phyloP scores from a whole-genome alignment of 2,888 invertebrate genomes.

The Subacronicta megacephala region DNA sequence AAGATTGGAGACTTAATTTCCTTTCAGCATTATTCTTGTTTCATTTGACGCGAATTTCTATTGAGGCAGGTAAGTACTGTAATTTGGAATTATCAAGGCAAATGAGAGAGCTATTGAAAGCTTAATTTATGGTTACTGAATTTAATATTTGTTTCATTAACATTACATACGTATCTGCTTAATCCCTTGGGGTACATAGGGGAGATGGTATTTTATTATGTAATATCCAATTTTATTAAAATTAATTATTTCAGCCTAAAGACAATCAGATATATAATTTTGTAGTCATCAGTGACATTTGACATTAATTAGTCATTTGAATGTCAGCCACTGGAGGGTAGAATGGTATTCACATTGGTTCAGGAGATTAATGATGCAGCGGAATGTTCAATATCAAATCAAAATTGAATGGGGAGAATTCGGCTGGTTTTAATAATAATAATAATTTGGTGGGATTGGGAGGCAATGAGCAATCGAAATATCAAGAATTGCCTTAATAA shows the following conservation, averaged over 20 bases:
- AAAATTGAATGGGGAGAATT: slow-evolving; percentile 47
- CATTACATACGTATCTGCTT: no score
- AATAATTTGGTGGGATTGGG: slow-evolving; percentile 29
- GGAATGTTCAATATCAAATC: slow-evolving; percentile 68
- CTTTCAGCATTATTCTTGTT: slow-evolving; percentile 23
- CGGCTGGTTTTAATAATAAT: slow-evolving; percentile 27
- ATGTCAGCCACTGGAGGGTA: slow-evolving; percentile 57
- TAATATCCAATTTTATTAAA: slow-evolving; percentile 33
- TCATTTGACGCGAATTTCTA: slow-evolving; percentile 16
- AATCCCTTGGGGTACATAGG: no score
- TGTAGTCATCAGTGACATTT: slow-evolving; percentile 66
- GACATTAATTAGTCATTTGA: slow-evolving; percentile 70
- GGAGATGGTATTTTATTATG: not conserved
- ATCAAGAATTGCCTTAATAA: slow-evolving; percentile 4
- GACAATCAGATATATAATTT: slow-evolving; percentile 52
- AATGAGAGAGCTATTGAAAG: not conserved
- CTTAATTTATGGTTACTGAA: no score
- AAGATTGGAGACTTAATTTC: slow-evolving; percentile 45
- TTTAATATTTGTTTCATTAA: no score
- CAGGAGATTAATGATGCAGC: slow-evolving; percentile 67
- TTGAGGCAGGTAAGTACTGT: not conserved
- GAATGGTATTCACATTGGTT: slow-evolving; percentile 56
- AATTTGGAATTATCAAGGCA: not conserved
- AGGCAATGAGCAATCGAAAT: slow-evolving; percentile 22
- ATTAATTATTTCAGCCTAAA: slow-evolving; percentile 42